Conservation (phyloP, 2,797 vertebrate genomes). For the Rhinella marina region DNA sequence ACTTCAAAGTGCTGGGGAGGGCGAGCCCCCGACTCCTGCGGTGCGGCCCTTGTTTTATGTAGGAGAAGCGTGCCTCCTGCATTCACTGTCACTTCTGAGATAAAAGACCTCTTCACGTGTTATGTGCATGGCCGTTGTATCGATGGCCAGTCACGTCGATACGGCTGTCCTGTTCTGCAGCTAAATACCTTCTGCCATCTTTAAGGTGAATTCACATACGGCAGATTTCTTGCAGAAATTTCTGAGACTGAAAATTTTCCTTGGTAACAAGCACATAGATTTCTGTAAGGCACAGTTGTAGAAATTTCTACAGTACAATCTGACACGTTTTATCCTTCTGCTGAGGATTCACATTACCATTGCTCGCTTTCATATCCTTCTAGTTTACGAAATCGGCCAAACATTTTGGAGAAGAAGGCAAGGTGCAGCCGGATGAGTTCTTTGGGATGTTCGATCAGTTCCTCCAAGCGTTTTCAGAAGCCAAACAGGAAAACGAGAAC, state of each 20-base stretch:
- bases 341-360: background rate
- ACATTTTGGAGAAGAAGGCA: constrained; percentile 94
- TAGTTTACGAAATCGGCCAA: constrained; percentile 92
- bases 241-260: too few species aligned
- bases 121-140: background rate
- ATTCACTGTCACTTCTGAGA: constrained; percentile 33
- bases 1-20: constrained; percentile 78
- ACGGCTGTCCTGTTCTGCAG: background rate
- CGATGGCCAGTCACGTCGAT: background rate
- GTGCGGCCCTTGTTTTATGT: constrained; percentile 72
- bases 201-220: background rate
- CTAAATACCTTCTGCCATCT: background rate
- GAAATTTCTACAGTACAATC: background rate
- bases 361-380: constrained; percentile 31
- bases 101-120: constrained; percentile 16
- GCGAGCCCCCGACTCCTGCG: constrained; percentile 70
- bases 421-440: constrained; percentile 97
- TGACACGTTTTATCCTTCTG: background rate
- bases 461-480: constrained; percentile 91
- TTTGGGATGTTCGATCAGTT: constrained; percentile 99
- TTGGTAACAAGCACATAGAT: too few species aligned
- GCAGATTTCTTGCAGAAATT: too few species aligned
- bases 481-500: constrained; percentile 97
- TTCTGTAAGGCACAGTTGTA: too few species aligned
- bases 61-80: constrained; percentile 21